Evolutionary conservation across 2,113 vertebrate species (phyloP), one percentile per base, ranked within the genome.

Genomic region (Mystacornis crossleyi): DNA sequence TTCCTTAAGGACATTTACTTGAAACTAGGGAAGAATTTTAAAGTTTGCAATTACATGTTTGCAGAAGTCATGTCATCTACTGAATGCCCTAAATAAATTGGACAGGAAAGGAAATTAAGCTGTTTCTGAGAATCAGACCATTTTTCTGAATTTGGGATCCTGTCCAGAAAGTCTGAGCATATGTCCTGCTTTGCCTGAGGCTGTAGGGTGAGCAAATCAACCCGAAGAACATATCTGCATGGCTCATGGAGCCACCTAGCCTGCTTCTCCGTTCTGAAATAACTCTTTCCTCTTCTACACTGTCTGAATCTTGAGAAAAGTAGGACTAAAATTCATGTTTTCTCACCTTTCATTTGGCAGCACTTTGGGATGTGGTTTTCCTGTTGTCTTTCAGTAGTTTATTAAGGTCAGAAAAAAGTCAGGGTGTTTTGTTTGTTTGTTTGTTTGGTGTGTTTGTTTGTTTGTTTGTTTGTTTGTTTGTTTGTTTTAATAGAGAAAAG

Each of bases 101-200:
- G 88, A 81, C 54, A 93, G 86, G 81, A 89, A 70, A 82, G 54
- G 66, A 90, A 92, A 95, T 94, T 21, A 93, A 96, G 87, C 67
- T 80, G 31, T 80, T 96, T 64, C 60, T 73, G 75, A 79, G 74
- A 90, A 62, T 91, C 62, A 91, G 55, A 36, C n/a, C 9, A 24
- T 93, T 95, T 93, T 93, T 88, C 81, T 90, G 51, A 82, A 36
- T 54, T 31, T 50, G 71, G 47, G 81, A 72, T 51, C 83, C 75
- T 90, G 60, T 85, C 88, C 90, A 86, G 67, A 47, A 38, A 69
- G 43, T 70, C 62, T 69, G 79, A 94, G 74, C 74, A 16, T 78
- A 62, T 83, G 85, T 89, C 67, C 61, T 86, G 28, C 64, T 86
- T 90, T 2, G 17, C 83, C 94, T 90, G 51, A 64, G 65, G 43